Percentiles rank a stretch among this genome's conserved stretches.
phyloP scores from a whole-genome alignment of 1,140 invertebrate genomes.

The Bombus cullumanus region DNA sequence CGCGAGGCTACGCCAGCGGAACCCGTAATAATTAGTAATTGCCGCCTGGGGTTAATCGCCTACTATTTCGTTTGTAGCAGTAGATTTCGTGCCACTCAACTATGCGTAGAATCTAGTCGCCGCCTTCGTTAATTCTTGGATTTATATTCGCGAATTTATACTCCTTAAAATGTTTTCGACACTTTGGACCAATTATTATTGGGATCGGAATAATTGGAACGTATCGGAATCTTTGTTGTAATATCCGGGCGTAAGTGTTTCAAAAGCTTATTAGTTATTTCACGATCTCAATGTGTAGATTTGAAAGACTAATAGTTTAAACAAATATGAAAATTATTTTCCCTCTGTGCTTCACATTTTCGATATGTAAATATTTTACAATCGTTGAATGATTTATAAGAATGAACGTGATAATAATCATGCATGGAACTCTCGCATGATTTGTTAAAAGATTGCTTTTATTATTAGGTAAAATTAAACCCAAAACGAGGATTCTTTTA shows the following conservation, averaged over 20 bases:
- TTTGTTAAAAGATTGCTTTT: background rate
- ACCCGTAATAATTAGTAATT: slow-evolving; percentile 9
- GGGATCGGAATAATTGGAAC: background rate
- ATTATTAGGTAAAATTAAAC: too few relatives aligned
- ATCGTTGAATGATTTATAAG: background rate
- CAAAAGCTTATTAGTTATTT: too few relatives aligned
- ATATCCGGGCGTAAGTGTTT: too few relatives aligned
- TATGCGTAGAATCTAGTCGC: too few relatives aligned
- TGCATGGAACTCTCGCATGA: too few relatives aligned
- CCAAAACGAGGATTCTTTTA: too few relatives aligned
- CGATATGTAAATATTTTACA: background rate
- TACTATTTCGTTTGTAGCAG: background rate
- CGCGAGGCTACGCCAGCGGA: background rate
- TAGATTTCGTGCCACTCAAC: background rate
- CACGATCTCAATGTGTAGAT: too few relatives aligned
- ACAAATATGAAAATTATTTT: too few relatives aligned
- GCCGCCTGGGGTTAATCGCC: background rate
- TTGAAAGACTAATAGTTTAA: too few relatives aligned
- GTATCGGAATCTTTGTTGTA: too few relatives aligned
- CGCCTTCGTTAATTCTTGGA: background rate
- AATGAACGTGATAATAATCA: background rate
- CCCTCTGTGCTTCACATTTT: too few relatives aligned
- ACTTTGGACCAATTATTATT: background rate
- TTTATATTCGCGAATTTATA: background rate
- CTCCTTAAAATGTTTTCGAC: too few relatives aligned